These are phyloP conservation scores for Alca torda DNA, from an alignment of 2,797 vertebrate species.

Conservation along the genomic window DNA sequence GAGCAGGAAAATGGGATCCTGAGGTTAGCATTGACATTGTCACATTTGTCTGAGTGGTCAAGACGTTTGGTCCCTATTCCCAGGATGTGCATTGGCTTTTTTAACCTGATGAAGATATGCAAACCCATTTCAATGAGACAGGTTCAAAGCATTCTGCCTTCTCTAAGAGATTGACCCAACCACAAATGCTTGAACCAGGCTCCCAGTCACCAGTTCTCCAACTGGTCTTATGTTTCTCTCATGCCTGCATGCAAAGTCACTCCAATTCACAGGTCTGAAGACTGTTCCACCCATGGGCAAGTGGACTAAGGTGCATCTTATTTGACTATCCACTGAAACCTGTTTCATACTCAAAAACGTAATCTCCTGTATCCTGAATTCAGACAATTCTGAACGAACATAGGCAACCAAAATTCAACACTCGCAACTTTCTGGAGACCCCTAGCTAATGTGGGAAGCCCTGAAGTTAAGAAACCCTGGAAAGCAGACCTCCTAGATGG, in stretches of 20 bases:
- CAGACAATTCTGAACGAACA: not conserved
- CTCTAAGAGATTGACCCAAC: not conserved
- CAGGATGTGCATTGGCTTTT: not conserved
- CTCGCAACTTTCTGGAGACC: not conserved
- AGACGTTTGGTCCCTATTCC: not conserved
- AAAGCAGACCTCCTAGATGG: not conserved
- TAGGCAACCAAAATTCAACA: not conserved
- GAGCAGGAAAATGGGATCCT: not conserved
- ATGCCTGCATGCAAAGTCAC: rapidly evolving
- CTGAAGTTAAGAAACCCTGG: not conserved
- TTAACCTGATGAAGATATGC: not conserved
- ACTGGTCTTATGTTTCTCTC: not conserved
- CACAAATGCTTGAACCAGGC: not conserved
- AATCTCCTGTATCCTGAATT: not conserved
- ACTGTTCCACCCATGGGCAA: not conserved
- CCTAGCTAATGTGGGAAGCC: not conserved
- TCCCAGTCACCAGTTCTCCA: not conserved
- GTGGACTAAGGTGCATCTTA: not conserved
- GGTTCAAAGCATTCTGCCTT: not conserved
- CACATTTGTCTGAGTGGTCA: not conserved
- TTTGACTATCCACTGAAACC: not conserved
- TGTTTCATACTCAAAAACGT: not conserved
- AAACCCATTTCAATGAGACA: not conserved
- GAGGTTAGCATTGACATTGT: not conserved
- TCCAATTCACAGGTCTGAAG: not conserved